Evolutionary conservation across 2,888 invertebrate genomes (phyloP).

Genomic region (Salticus scenicus): DNA sequence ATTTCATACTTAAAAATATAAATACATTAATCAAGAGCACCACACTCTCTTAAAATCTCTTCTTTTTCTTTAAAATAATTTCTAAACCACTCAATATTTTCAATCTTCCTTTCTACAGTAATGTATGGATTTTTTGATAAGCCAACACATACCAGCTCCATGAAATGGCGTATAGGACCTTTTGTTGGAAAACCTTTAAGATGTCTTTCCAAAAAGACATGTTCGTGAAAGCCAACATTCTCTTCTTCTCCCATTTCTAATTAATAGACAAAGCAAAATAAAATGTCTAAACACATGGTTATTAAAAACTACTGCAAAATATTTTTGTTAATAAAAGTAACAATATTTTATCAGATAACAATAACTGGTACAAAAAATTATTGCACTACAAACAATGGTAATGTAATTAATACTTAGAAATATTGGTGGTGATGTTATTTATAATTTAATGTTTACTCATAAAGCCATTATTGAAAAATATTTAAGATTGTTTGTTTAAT

Average conservation of each 20-base stretch:
- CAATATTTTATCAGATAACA: too few species aligned
- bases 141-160: constrained; percentile 96
- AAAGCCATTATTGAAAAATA: too few species aligned
- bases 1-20: not conserved
- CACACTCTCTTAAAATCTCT: constrained; percentile 82
- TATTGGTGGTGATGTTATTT: too few species aligned
- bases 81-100: constrained; percentile 93
- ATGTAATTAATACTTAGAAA: too few species aligned
- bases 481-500: too few species aligned
- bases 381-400: too few species aligned
- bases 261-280: not conserved
- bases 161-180: constrained; percentile 95
- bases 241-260: constrained; percentile 78
- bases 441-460: too few species aligned
- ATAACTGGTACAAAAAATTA: too few species aligned
- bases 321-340: too few species aligned
- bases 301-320: too few species aligned
- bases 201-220: constrained; percentile 92
- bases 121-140: constrained; percentile 95
- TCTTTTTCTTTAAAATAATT: constrained; percentile 90
- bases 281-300: too few species aligned
- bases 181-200: constrained; percentile 92
- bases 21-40: constrained; percentile 75
- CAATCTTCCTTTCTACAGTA: constrained; percentile 88
- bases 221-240: constrained; percentile 89